These are phyloP conservation scores for Agraylea sexmaculata DNA, from an alignment of 1,140 invertebrate species.

Conservation along the genomic window DNA sequence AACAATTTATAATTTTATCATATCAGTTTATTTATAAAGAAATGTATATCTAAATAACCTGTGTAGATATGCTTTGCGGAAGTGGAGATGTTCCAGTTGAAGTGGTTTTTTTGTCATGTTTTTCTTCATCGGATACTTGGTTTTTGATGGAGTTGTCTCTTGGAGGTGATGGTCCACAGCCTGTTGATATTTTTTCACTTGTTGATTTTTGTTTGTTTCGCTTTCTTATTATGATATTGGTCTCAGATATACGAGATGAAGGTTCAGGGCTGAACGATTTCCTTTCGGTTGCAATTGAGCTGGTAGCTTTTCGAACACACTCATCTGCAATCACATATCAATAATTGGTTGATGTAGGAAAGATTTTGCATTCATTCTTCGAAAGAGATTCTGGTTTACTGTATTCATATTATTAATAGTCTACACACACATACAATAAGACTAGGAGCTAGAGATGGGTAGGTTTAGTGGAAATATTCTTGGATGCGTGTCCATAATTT, in stretches of 20 bases:
- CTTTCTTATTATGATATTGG: conserved; percentile 16
- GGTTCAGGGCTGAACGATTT: conserved; percentile 5
- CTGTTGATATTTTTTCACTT: conserved; percentile 38
- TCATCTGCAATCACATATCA: too few species aligned
- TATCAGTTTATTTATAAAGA: not conserved
- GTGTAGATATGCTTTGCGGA: conserved; percentile 74
- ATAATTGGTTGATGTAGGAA: too few species aligned
- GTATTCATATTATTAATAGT: too few species aligned
- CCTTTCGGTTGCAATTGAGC: conserved; percentile 8
- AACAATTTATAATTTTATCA: conserved; percentile 6
- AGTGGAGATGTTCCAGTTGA: conserved; percentile 72
- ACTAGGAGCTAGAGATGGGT: too few species aligned
- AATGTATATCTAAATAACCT: conserved; percentile 43
- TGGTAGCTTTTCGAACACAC: conserved; percentile 7
- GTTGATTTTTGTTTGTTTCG: conserved; percentile 12
- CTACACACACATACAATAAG: too few species aligned
- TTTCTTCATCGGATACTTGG: conserved; percentile 16
- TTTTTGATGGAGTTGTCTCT: conserved; percentile 25
- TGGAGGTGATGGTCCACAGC: conserved; percentile 44
- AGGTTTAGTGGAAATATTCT: too few species aligned
- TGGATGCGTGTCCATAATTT: too few species aligned
- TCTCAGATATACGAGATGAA: conserved; percentile 12
- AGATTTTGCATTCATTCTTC: too few species aligned
- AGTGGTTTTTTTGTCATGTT: conserved; percentile 26
- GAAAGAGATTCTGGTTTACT: too few species aligned